phyloP scores from a whole-genome alignment of 1,140 invertebrate genomes.

The Tetraneura akinire region DNA sequence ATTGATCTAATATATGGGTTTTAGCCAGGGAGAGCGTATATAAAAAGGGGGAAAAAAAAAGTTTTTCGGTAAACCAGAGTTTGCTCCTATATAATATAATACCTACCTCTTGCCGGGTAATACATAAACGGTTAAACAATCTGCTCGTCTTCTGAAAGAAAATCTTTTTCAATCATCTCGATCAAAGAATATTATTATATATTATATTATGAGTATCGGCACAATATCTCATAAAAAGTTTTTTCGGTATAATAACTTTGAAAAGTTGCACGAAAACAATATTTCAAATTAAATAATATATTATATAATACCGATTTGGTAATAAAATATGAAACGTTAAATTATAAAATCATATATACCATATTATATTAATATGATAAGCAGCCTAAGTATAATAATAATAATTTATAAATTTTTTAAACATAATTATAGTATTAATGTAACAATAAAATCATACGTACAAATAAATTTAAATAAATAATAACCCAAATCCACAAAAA shows the following conservation, averaged over 20 bases:
- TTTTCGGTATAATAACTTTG: slow-evolving; percentile 1
- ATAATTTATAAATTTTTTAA: no score
- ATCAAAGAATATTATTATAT: neutral
- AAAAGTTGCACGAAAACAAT: neutral
- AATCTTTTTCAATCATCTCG: neutral
- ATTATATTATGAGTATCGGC: neutral
- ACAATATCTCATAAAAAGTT: neutral
- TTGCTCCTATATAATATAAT: neutral
- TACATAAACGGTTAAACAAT: neutral
- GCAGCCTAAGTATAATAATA: no score
- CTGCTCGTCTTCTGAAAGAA: neutral
- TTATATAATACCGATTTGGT: neutral
- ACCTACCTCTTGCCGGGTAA: neutral
- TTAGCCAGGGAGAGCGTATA: neutral
- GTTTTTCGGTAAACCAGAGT: neutral
- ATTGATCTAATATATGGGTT: slow-evolving; percentile 21
- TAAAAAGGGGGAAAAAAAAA: neutral
- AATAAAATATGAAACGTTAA: neutral
- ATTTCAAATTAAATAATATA: neutral
- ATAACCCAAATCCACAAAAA: no score
- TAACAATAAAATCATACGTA: no score
- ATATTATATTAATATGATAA: neutral
- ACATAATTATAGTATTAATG: no score
- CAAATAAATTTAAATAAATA: no score
- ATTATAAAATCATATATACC: neutral